phyloP scores from a whole-genome alignment of 1,140 invertebrate genomes.

The Panagrolaimus sp. region DNA sequence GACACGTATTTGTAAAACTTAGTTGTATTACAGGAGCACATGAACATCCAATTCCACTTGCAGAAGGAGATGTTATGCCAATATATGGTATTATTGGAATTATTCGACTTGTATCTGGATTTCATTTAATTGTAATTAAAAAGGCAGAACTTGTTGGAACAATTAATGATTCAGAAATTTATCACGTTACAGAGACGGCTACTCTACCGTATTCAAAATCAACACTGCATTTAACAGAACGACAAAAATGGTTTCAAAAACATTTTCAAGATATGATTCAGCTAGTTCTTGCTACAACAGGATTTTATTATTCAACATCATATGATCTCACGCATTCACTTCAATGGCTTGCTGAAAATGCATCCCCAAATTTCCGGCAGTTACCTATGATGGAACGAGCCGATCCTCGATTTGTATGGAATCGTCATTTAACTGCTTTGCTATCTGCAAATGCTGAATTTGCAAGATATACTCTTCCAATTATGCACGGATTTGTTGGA shows the following conservation, averaged over 20 bases:
- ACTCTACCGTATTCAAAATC: constrained; percentile 76
- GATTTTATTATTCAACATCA: constrained; percentile 83
- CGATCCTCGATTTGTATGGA: constrained; percentile 86
- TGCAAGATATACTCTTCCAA: constrained; percentile 38
- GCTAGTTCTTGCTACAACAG: constrained; percentile 69
- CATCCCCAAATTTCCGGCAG: constrained; percentile 75
- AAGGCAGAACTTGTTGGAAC: constrained; percentile 76
- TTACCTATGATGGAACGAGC: constrained; percentile 66
- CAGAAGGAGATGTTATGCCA: constrained; percentile 36
- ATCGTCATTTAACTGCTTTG: constrained; percentile 71
- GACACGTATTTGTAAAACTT: no score
- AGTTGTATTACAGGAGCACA: constrained; percentile 28
- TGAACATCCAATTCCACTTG: constrained; percentile 42
- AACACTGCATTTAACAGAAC: constrained; percentile 73
- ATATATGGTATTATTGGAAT: constrained; percentile 84
- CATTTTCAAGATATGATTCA: constrained; percentile 76
- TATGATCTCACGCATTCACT: constrained; percentile 87
- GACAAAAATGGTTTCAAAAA: constrained; percentile 72
- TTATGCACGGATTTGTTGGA: constrained; percentile 58
- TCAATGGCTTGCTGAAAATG: constrained; percentile 75
- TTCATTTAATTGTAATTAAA: constrained; percentile 74
- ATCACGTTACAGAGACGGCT: constrained; percentile 74
- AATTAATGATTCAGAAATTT: constrained; percentile 77
- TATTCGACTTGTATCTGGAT: constrained; percentile 72
- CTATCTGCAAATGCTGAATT: constrained; percentile 20